These are phyloP conservation scores for Lochmaea crataegi DNA, from an alignment of 2,888 invertebrate genomes.

Conservation along the genomic window DNA sequence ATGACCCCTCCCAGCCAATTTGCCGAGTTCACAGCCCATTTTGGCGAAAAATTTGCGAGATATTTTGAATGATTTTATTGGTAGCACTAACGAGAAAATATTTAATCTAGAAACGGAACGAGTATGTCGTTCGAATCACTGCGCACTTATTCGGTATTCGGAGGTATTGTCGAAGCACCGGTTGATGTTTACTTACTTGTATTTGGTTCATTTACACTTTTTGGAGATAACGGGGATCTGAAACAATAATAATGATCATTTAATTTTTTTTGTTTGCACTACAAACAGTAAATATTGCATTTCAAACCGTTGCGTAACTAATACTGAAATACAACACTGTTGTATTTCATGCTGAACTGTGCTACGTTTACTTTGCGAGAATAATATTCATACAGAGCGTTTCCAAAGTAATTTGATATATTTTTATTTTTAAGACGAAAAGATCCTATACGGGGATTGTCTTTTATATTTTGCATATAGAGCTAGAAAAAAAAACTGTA, in stretches of 20 bases:
- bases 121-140: constrained; percentile 23
- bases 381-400: neutral
- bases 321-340: neutral
- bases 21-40: constrained; percentile 85
- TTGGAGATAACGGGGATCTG: constrained; percentile 20
- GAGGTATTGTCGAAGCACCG: neutral
- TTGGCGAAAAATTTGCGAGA: constrained; percentile 13
- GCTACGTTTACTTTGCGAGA: neutral
- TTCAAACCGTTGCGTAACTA: neutral
- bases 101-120: neutral
- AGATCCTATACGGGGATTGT: too few species aligned
- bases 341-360: neutral
- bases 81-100: neutral
- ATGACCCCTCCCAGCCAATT: constrained; percentile 70
- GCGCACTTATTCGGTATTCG: neutral
- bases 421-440: neutral
- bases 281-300: neutral
- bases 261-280: neutral
- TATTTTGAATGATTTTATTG: neutral
- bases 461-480: too few species aligned
- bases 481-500: too few species aligned
- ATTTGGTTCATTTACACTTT: constrained; percentile 27
- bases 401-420: neutral
- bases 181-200: constrained; percentile 15
- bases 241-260: neutral